Evolutionary conservation across 2,888 invertebrate species (phyloP), one percentile per base, ranked within the genome.

Genomic region (Lypha dubia): DNA sequence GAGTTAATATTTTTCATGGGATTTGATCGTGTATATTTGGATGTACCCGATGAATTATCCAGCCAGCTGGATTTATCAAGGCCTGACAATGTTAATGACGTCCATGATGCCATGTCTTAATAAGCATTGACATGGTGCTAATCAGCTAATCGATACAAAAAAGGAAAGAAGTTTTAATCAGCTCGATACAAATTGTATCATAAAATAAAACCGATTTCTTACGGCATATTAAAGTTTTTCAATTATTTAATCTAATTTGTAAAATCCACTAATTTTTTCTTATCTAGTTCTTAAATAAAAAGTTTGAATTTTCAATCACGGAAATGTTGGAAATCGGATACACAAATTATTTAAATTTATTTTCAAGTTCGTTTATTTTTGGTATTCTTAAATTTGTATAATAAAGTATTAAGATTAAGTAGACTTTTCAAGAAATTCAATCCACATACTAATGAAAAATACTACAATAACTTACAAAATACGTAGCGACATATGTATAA

Each of bases 1-100:
- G 92, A 94, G 11, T 92, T 97, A 49, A 95, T 97, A 86, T 93
- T 94, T 49, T 93, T 94, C 0, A 93, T 96, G 24, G 96, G 96
- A 0, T 89, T 94, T 5, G 93, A 95, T 85, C 94, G 94, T 85
- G 94, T 96, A 2, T 98, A 95, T 91, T 92, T 97, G 84, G 98
- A 98, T 91, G 94, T 98, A 3, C 97, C 97, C 0, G 92, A 93
- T 3, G 93, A 94, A 17, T 89, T 95, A 4, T 93, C 93, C 4
- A 91, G 92, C 5, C 90, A 93, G 84, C 91, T 95, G 24, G 92
- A 89, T 67, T 84, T 91, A 71, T 86, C 85, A 3, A 86, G 86
- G n/a, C 15, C 68, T 3, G 44, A 24, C 3, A 7, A 20, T 32
- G 53, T n/a, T 28, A 6, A 28, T 28, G 56, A 46, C 2, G 20